These are phyloP conservation scores for Eurypyga helias DNA, from an alignment of 2,113 vertebrate genomes.

Conservation along the genomic window DNA sequence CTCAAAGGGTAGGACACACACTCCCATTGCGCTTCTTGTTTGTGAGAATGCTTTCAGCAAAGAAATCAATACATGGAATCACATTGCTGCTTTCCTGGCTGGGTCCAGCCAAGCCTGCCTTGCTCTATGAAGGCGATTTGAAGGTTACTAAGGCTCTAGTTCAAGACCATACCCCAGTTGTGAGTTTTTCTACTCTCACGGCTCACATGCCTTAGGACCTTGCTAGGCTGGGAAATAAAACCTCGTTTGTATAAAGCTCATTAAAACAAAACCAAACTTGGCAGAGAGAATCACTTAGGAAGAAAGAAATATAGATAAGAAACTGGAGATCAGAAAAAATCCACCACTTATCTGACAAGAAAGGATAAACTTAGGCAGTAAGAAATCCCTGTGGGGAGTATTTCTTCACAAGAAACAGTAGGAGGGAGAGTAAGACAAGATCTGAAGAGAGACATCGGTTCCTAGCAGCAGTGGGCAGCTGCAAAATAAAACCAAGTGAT, in stretches of 20 bases:
- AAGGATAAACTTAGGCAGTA: neutral
- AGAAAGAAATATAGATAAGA: neutral
- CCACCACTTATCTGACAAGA: neutral
- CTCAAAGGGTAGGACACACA: neutral
- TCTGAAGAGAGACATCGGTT: neutral
- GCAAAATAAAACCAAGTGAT: neutral
- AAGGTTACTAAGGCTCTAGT: neutral
- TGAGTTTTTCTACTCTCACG: neutral
- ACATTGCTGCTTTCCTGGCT: neutral
- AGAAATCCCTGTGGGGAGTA: neutral
- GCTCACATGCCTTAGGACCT: neutral
- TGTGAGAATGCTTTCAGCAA: neutral
- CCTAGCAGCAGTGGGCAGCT: neutral
- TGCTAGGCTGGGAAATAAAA: neutral
- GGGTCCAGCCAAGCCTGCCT: neutral
- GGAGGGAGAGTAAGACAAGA: neutral
- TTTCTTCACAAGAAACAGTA: neutral
- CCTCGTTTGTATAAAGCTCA: neutral
- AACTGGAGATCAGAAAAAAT: slow-evolving; percentile 23
- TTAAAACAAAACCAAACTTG: slow-evolving; percentile 9
- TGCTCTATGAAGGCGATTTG: neutral
- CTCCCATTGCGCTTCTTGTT: neutral
- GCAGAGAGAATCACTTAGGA: neutral
- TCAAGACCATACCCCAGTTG: neutral
- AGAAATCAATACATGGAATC: neutral